Evolutionary conservation across 2,797 vertebrate genomes (phyloP).

Genomic region (Micropoecilia bifurca): DNA sequence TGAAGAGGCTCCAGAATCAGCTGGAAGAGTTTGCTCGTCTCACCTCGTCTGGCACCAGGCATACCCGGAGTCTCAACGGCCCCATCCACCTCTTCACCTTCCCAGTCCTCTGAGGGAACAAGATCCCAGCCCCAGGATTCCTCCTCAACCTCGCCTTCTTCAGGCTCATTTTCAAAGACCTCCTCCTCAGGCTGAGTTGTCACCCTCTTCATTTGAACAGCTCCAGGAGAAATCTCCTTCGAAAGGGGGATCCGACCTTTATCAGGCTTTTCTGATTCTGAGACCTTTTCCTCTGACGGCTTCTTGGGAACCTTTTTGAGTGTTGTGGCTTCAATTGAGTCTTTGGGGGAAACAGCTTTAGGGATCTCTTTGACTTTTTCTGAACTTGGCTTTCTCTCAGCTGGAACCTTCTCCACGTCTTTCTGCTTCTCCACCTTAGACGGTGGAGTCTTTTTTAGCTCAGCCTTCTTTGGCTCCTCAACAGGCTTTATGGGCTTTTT

Average conservation of each 20-base stretch:
- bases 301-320: conserved; percentile 70
- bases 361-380: conserved; percentile 45
- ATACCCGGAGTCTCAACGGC: conserved; percentile 83
- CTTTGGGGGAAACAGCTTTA: conserved; percentile 66
- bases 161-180: conserved; percentile 61
- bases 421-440: conserved; percentile 57
- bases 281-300: conserved; percentile 51
- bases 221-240: conserved; percentile 78
- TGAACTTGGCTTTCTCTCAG: conserved; percentile 58
- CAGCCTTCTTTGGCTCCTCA: conserved; percentile 57
- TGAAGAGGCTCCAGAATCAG: conserved; percentile 51
- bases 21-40: conserved; percentile 67
- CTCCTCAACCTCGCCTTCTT: conserved; percentile 66
- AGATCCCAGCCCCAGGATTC: conserved; percentile 83
- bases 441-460: conserved; percentile 69
- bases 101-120: conserved; percentile 77
- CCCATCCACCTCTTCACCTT: conserved; percentile 69
- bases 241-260: conserved; percentile 55
- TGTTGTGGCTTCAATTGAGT: conserved; percentile 56
- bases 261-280: conserved; percentile 31
- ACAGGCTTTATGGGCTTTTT: conserved; percentile 45
- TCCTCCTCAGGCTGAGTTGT: conserved; percentile 79
- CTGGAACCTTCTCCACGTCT: conserved; percentile 43
- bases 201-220: conserved; percentile 75
- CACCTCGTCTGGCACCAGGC: conserved; percentile 86